Conservation (phyloP, 1,140 invertebrate genomes). For the Danaus melanippus region DNA sequence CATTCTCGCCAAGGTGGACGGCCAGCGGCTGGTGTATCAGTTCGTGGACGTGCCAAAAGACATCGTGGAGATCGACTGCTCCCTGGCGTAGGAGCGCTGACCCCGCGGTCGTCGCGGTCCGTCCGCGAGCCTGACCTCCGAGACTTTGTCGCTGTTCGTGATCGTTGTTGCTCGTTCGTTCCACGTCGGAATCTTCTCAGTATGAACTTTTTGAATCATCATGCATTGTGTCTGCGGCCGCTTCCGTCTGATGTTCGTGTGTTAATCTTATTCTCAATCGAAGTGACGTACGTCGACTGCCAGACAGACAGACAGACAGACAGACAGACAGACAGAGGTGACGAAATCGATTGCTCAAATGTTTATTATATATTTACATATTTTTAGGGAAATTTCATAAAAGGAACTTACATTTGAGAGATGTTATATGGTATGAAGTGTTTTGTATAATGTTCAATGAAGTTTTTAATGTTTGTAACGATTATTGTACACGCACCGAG, state of each 20-base stretch:
- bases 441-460: slow-evolving; percentile 67
- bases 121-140: slow-evolving; percentile 23
- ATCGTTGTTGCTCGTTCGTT: slow-evolving; percentile 50
- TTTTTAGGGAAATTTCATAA: slow-evolving; percentile 66
- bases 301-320: slow-evolving; percentile 49
- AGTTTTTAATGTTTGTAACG: slow-evolving; percentile 66
- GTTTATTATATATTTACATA: slow-evolving; percentile 64
- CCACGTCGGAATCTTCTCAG: slow-evolving; percentile 21
- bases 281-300: slow-evolving; percentile 55
- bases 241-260: slow-evolving; percentile 53
- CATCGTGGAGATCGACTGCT: slow-evolving; percentile 97
- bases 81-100: slow-evolving; percentile 77
- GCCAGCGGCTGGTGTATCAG: slow-evolving; percentile 98
- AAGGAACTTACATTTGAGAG: slow-evolving; percentile 65
- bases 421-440: slow-evolving; percentile 60
- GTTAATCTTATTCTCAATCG: slow-evolving; percentile 48
- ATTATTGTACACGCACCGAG: slow-evolving; percentile 50
- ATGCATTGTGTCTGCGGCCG: slow-evolving; percentile 60
- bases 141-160: slow-evolving; percentile 37
- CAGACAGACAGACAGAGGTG: slow-evolving; percentile 62
- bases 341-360: slow-evolving; percentile 71
- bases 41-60: slow-evolving; percentile 99
- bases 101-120: slow-evolving; percentile 15
- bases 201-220: slow-evolving; percentile 61
- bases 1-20: slow-evolving; percentile 99